phyloP scores from a whole-genome alignment of 2,113 vertebrate genomes.

The Lota lota region DNA sequence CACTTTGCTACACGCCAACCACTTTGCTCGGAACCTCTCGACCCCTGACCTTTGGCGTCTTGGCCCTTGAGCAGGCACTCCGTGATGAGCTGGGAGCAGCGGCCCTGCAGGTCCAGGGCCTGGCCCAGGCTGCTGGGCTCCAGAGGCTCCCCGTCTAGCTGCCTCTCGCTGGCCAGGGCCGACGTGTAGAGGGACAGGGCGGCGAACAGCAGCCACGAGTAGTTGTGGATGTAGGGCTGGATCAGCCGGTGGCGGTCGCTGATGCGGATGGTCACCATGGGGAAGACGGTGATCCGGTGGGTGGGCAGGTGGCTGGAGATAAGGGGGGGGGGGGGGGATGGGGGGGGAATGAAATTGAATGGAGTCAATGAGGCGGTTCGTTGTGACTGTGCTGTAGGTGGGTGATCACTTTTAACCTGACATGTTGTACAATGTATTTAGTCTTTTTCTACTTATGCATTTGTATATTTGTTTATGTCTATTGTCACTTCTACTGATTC shows the following conservation, averaged over 20 bases:
- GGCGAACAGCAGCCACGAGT: conserved; percentile 93
- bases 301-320: conserved; percentile 86
- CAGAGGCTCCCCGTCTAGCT: conserved; percentile 72
- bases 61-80: conserved; percentile 91
- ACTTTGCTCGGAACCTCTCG: no score
- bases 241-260: conserved; percentile 92
- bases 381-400: no score
- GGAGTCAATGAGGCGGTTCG: neutral
- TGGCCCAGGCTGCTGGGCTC: conserved; percentile 52
- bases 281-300: conserved; percentile 90
- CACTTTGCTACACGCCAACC: no score
- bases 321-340: no score
- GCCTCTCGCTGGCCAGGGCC: conserved; percentile 79
- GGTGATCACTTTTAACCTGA: neutral
- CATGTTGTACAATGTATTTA: neutral
- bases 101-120: conserved; percentile 77
- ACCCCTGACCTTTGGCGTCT: conserved; percentile 82
- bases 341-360: conserved; percentile 3
- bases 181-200: conserved; percentile 89
- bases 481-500: neutral
- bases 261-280: conserved; percentile 92
- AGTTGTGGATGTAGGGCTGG: conserved; percentile 96
- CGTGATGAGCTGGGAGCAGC: conserved; percentile 87
- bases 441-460: neutral
- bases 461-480: neutral